Evolutionary conservation across 53 echinoderm and acorn worm genomes (phyloP), one percentile per base, ranked within the genome.

Genomic region (Crossaster papposus): DNA sequence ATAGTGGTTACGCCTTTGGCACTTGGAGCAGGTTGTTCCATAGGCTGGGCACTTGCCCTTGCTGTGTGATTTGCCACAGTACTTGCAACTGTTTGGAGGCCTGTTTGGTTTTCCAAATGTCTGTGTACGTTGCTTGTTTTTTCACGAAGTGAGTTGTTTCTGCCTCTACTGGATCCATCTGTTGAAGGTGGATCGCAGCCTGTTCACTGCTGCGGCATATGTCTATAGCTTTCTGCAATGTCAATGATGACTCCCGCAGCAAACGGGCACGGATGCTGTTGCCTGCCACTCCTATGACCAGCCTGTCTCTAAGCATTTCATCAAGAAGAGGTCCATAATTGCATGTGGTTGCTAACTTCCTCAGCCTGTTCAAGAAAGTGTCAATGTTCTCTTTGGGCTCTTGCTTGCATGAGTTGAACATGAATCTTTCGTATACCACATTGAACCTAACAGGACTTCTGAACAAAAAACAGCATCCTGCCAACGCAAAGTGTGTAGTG

Each of bases 21-120:
- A 94, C 6, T 77, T 52, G 31, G 29, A 35, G 36, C 94, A 93
- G 51, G 62, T 70, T 88, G 83, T 22, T 71, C 94, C 94, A 62
- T 55, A 94, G 32, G 89, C 94, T 54, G 91, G 91, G 35, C 94
- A 94, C 15, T 85, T 68, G 32, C 89, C 91, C 35, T 79, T 73
- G 68, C 14, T 83, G n/a, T n/a, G n/a, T n/a, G n/a, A n/a, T n/a
- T n/a, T n/a, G n/a, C n/a, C n/a, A n/a, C n/a, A n/a, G n/a, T 75
- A 36, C 38, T 88, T 78, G 17, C 93, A 83, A 91, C 93, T 91
- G 3, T 79, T 51, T 54, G 80, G 58, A 79, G 58, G 80, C 53
- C 20, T 55, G 80, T 18, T 79, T n/a, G 80, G 80, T 53, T 79
- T 55, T 79, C 80, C 80, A 55, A 32, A 79, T 79, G 26, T 79